Conservation (phyloP, 2,797 vertebrate species). For the Premnoplex brunnescens region DNA sequence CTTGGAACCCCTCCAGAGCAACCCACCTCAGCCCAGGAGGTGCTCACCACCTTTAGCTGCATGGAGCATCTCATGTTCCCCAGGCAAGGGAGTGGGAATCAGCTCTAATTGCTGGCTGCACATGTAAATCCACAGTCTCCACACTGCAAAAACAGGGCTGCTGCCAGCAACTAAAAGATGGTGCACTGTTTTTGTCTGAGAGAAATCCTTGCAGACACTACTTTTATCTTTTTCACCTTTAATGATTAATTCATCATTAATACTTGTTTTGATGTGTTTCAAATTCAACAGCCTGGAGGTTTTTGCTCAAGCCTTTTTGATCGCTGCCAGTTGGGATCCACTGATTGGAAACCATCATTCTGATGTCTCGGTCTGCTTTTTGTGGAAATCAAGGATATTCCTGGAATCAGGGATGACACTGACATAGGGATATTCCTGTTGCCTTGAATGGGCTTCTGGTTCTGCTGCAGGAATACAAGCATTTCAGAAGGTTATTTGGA, state of each 20-base stretch:
- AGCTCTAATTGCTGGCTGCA: conserved; percentile 1
- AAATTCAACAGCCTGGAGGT: conserved; percentile 34
- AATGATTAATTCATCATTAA: conserved; percentile 33
- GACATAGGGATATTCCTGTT: neutral
- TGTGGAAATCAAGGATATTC: neutral
- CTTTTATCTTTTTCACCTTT: conserved; percentile 50
- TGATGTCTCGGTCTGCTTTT: neutral
- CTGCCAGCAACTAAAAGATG: neutral
- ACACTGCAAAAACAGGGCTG: neutral
- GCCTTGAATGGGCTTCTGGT: neutral
- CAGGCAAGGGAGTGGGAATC: neutral
- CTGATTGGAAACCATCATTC: fast-evolving
- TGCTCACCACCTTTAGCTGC: neutral
- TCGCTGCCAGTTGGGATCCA: neutral
- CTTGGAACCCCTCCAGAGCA: neutral
- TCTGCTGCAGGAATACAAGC: neutral
- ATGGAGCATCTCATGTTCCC: neutral
- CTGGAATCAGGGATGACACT: neutral
- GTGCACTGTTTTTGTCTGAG: neutral
- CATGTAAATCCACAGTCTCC: conserved; percentile 32
- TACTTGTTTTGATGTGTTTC: conserved; percentile 49
- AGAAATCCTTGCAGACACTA: neutral
- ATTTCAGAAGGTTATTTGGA: neutral
- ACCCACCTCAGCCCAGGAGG: neutral
- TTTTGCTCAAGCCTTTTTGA: conserved; percentile 16